Evolutionary conservation across 2,113 vertebrate genomes (phyloP).

Genomic region (Crypturellus undulatus): DNA sequence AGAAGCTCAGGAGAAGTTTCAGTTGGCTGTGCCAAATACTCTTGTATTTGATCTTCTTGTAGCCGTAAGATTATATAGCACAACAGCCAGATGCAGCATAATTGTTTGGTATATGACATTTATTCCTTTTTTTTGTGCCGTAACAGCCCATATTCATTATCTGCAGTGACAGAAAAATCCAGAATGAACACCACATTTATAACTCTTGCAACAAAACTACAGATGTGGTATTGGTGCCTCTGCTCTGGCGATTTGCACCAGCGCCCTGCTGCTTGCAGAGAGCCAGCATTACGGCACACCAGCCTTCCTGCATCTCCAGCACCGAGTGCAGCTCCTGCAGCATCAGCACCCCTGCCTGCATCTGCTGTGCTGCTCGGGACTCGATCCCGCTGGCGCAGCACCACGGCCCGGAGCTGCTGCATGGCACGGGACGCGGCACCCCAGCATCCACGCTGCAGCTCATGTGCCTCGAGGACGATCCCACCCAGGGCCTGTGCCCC

Average conservation of each 20-base stretch:
- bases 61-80: not conserved
- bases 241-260: rapidly evolving
- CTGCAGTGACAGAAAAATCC: not conserved
- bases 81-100: conserved; percentile 27
- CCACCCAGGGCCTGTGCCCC: not conserved
- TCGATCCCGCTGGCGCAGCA: rapidly evolving
- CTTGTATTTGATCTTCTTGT: not conserved
- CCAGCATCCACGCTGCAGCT: rapidly evolving
- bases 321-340: not conserved
- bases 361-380: not conserved
- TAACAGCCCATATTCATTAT: not conserved
- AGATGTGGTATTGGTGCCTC: rapidly evolving
- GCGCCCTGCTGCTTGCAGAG: not conserved
- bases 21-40: not conserved
- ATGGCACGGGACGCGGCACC: rapidly evolving
- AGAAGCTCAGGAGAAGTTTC: not conserved
- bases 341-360: rapidly evolving
- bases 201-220: not conserved
- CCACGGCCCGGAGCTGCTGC: rapidly evolving
- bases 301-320: not conserved
- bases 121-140: conserved; percentile 6
- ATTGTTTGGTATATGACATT: conserved; percentile 33
- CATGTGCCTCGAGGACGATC: rapidly evolving
- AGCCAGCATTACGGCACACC: not conserved
- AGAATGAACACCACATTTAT: not conserved